Evolutionary conservation across 2,797 vertebrate genomes (phyloP).

Genomic region (Ambastaia sidthimunki): DNA sequence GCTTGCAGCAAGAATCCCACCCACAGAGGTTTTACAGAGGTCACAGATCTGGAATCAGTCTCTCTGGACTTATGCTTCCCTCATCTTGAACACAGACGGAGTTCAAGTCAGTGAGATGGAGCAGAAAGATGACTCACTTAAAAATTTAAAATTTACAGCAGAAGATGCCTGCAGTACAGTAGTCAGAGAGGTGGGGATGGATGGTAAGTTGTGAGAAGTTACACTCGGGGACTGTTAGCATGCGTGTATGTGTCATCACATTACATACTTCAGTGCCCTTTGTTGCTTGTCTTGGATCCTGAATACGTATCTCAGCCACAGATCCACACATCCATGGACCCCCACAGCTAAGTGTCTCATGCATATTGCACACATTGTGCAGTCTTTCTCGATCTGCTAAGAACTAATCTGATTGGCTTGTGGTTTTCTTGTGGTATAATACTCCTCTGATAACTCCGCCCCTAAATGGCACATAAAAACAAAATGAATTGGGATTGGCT

Average conservation of each 20-base stretch:
- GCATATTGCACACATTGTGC: too few relatives aligned
- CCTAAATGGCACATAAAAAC: background rate
- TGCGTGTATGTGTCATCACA: conserved; percentile 2
- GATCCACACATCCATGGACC: background rate
- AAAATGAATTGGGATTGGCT: background rate
- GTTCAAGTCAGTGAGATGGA: conserved; percentile 19
- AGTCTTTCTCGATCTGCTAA: too few relatives aligned
- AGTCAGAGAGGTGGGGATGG: background rate
- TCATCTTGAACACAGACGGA: conserved; percentile 19
- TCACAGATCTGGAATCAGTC: conserved; percentile 48
- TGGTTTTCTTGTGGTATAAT: background rate
- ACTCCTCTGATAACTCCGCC: background rate
- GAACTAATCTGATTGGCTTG: too few relatives aligned
- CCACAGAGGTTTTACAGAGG: background rate
- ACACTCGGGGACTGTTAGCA: conserved; percentile 25
- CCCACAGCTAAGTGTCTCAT: background rate
- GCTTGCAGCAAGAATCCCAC: conserved; percentile 39
- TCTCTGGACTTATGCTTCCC: conserved; percentile 3
- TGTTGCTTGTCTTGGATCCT: background rate
- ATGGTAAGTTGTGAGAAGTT: conserved; percentile 11
- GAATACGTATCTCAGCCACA: too few relatives aligned
- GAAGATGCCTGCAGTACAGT: background rate
- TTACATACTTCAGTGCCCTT: background rate
- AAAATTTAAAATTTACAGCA: conserved; percentile 15
- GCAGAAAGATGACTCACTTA: conserved; percentile 34